A percentile compares a stretch with the other conserved stretches of the same genome.
Evolutionary conservation across 2,797 vertebrate species (phyloP).

Genomic region (Triplophysa bombifrons): DNA sequence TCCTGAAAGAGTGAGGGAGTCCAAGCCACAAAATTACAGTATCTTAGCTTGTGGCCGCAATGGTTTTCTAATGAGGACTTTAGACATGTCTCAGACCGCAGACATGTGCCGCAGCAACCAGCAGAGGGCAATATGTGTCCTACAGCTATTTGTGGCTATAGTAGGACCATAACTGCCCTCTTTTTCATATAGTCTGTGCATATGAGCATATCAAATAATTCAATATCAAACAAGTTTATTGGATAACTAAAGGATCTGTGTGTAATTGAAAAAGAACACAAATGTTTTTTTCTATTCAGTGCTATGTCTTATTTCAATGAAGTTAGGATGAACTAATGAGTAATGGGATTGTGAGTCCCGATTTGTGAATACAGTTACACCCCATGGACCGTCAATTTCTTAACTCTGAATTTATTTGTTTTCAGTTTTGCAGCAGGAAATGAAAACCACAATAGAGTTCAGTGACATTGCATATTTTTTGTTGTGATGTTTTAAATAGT

Average conservation of each 20-base stretch:
- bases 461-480: background rate
- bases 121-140: conserved; percentile 70
- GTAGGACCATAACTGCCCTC: background rate
- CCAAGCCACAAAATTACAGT: conserved; percentile 78
- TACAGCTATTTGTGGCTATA: conserved; percentile 33
- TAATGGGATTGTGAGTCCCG: conserved; percentile 19
- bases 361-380: background rate
- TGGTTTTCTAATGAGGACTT: conserved; percentile 75
- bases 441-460: background rate
- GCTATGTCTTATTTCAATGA: background rate
- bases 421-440: conserved; percentile 2
- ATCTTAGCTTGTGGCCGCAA: conserved; percentile 73
- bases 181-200: background rate
- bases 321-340: conserved; percentile 23
- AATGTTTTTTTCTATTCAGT: background rate
- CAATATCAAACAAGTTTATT: background rate
- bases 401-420: background rate
- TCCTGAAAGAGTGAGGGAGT: conserved; percentile 65
- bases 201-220: background rate
- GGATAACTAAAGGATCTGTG: background rate
- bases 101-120: conserved; percentile 52
- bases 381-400: background rate
- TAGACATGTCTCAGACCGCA: conserved; percentile 72
- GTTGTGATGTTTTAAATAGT: background rate
- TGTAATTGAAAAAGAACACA: background rate